phyloP scores from a whole-genome alignment of 2,888 invertebrate genomes.

The Hyposoter dolosus region DNA sequence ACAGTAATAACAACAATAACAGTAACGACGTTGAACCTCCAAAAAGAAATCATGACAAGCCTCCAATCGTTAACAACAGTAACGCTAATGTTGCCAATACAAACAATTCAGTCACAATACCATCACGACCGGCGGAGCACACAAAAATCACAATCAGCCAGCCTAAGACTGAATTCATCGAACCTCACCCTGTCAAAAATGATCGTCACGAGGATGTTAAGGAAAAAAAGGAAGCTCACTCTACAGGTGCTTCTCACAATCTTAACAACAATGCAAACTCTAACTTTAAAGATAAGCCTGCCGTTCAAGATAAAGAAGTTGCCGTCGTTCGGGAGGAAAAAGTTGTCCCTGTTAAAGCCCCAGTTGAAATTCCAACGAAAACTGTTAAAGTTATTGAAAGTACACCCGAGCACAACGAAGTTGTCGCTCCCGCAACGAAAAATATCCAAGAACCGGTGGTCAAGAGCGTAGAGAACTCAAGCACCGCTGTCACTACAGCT shows the following conservation, averaged over 20 bases:
- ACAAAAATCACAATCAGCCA: constrained; percentile 47
- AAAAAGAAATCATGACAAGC: constrained; percentile 65
- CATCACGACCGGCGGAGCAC: constrained; percentile 24
- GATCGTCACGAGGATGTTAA: constrained; percentile 44
- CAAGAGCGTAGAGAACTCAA: constrained; percentile 66
- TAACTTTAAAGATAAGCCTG: constrained; percentile 48
- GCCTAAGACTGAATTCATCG: constrained; percentile 21
- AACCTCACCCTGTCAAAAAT: constrained; percentile 18
- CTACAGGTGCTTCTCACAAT: background rate
- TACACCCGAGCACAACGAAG: constrained; percentile 56
- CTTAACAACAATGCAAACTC: background rate
- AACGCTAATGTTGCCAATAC: constrained; percentile 2
- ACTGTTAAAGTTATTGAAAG: constrained; percentile 28
- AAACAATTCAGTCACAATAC: constrained; percentile 9
- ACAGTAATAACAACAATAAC: constrained; percentile 74
- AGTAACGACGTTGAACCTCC: constrained; percentile 76
- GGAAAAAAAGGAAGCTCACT: constrained; percentile 35
- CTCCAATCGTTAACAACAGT: constrained; percentile 28
- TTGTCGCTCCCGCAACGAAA: constrained; percentile 55
- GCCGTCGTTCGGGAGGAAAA: constrained; percentile 30
- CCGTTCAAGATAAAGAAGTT: constrained; percentile 34
- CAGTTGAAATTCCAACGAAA: constrained; percentile 25
- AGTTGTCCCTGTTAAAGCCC: background rate
- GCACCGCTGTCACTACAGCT: constrained; percentile 16
- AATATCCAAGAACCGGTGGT: constrained; percentile 56